A percentile compares a stretch with the other conserved stretches of the same genome.
phyloP scores from a whole-genome alignment of 1,140 invertebrate genomes.

The Archegozetes longisetosus region DNA sequence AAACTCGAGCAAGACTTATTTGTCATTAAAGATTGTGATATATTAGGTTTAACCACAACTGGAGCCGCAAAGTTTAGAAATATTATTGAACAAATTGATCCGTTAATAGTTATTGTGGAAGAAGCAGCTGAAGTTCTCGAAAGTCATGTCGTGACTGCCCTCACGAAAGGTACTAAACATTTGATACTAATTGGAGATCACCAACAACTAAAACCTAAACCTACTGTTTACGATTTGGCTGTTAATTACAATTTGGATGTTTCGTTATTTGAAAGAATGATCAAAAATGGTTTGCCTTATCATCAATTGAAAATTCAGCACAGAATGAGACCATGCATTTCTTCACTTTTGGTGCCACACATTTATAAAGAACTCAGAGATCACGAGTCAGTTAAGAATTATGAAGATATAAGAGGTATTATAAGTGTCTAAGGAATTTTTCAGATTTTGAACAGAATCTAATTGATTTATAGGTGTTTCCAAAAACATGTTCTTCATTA shows the following conservation, averaged over 20 bases:
- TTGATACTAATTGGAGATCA: conserved; percentile 57
- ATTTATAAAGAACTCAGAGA: conserved; percentile 19
- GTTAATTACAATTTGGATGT: conserved; percentile 29
- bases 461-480: not conserved
- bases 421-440: not conserved
- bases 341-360: conserved; percentile 15
- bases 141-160: conserved; percentile 48
- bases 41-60: conserved; percentile 60
- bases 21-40: not conserved
- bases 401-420: conserved; percentile 8
- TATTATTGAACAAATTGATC: conserved; percentile 40
- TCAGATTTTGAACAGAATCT: not conserved
- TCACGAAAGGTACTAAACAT: conserved; percentile 52
- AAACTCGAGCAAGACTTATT: not conserved
- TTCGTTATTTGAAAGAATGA: conserved; percentile 25
- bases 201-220: conserved; percentile 33
- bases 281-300: conserved; percentile 19
- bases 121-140: conserved; percentile 73
- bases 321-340: conserved; percentile 20
- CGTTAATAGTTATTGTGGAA: conserved; percentile 55
- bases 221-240: conserved; percentile 28
- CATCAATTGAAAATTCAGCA: conserved; percentile 16
- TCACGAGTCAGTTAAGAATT: conserved; percentile 11
- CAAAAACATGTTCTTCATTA: conserved; percentile 18
- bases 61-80: conserved; percentile 48